A percentile compares a stretch with the other conserved stretches of the same genome.
phyloP scores from a whole-genome alignment of 2,113 vertebrate genomes.

The Microcebus jonahi region DNA sequence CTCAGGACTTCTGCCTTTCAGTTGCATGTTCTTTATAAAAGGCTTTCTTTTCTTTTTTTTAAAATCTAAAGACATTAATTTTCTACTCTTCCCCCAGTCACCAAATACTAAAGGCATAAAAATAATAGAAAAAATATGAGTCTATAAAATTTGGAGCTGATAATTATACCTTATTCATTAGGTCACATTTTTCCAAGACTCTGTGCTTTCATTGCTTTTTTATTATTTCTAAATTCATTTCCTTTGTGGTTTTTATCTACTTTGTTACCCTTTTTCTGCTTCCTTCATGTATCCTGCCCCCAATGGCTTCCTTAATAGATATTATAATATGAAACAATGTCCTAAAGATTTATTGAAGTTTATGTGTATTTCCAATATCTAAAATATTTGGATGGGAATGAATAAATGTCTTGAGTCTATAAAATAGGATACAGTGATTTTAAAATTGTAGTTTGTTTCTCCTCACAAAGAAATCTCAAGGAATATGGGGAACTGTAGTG shows the following conservation, averaged over 20 bases:
- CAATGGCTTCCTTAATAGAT: not conserved
- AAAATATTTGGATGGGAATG: not conserved
- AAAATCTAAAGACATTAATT: not conserved
- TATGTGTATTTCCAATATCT: not conserved
- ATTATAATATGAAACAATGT: not conserved
- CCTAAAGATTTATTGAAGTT: not conserved
- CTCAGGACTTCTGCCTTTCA: not conserved
- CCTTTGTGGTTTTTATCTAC: not conserved
- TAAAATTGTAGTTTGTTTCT: not conserved
- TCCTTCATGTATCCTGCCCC: not conserved
- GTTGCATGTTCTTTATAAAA: not conserved
- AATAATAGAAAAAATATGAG: not conserved
- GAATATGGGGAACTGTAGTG: not conserved
- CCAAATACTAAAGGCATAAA: not conserved
- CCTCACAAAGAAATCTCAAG: not conserved
- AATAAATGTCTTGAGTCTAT: not conserved
- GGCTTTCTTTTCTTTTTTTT: not conserved
- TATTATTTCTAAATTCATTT: not conserved
- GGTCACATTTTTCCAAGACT: not conserved
- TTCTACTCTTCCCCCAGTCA: not conserved
- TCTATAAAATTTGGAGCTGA: not conserved
- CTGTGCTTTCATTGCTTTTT: not conserved
- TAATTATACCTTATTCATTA: not conserved
- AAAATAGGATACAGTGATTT: not conserved
- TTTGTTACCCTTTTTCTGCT: not conserved